phyloP scores from a whole-genome alignment of 1,140 invertebrate genomes.

The Drosophila bifasciata region DNA sequence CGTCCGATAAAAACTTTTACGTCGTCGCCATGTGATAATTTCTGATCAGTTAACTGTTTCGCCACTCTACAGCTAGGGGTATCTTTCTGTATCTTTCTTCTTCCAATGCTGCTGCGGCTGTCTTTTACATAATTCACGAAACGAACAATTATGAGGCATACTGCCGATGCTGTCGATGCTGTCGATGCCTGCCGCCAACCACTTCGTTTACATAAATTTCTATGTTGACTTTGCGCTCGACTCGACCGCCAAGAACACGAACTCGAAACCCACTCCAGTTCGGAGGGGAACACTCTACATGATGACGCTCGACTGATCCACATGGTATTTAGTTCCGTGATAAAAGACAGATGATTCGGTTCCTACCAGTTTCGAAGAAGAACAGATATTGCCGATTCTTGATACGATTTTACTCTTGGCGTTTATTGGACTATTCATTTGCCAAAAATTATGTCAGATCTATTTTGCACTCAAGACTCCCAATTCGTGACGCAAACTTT shows the following conservation, averaged over 20 bases:
- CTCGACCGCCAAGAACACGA: slow-evolving; percentile 41
- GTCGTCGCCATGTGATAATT: slow-evolving; percentile 64
- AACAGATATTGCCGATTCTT: slow-evolving; percentile 18
- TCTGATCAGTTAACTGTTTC: slow-evolving; percentile 41
- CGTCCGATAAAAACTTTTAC: slow-evolving; percentile 70
- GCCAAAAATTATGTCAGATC: slow-evolving; percentile 71
- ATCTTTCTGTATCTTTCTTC: slow-evolving; percentile 17
- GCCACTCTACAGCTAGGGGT: background rate
- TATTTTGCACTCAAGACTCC: slow-evolving; percentile 34
- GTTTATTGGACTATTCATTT: slow-evolving; percentile 33
- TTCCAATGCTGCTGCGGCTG: slow-evolving; percentile 11
- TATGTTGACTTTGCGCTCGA: slow-evolving; percentile 62
- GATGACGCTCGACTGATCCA: slow-evolving; percentile 55
- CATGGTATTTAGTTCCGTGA: slow-evolving; percentile 73
- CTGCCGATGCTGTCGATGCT: background rate
- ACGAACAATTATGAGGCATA: slow-evolving; percentile 16
- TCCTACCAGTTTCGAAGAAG: slow-evolving; percentile 54
- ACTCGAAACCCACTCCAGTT: slow-evolving; percentile 53
- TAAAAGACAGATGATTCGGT: slow-evolving; percentile 62
- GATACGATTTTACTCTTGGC: slow-evolving; percentile 58
- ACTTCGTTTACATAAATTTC: slow-evolving; percentile 63
- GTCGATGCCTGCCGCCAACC: slow-evolving; percentile 4
- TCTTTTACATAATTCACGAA: slow-evolving; percentile 57
- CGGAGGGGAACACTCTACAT: slow-evolving; percentile 27
- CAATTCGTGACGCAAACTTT: slow-evolving; percentile 43